These are phyloP conservation scores for Lepeophtheirus salmonis DNA, from an alignment of 1,140 invertebrate species.

Conservation along the genomic window DNA sequence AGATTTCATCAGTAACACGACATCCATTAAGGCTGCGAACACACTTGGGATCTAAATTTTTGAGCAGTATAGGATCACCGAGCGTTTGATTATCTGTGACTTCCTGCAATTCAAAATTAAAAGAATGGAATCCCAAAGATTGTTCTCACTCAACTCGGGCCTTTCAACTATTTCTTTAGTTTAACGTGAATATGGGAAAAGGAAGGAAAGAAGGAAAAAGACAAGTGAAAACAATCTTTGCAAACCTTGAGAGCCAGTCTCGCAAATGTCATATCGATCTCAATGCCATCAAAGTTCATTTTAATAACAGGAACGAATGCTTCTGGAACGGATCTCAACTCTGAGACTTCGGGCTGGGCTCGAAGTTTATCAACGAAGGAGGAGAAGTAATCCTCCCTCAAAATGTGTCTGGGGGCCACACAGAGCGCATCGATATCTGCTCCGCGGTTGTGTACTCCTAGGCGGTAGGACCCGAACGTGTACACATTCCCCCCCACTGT, in stretches of 20 bases:
- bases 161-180: background rate
- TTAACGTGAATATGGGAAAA: background rate
- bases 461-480: conserved; percentile 86
- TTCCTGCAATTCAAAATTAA: background rate
- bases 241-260: conserved; percentile 68
- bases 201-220: conserved; percentile 23
- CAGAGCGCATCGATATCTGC: conserved; percentile 98
- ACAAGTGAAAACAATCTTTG: conserved; percentile 56
- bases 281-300: conserved; percentile 96
- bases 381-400: conserved; percentile 78
- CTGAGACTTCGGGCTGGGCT: conserved; percentile 4
- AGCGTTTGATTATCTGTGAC: conserved; percentile 44
- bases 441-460: conserved; percentile 84
- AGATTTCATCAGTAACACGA: conserved; percentile 92
- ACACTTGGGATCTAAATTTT: conserved; percentile 89
- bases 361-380: conserved; percentile 73
- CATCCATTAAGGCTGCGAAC: conserved; percentile 93
- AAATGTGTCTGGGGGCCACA: conserved; percentile 87
- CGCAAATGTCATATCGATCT: conserved; percentile 95
- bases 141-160: too few relatives aligned
- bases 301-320: conserved; percentile 99
- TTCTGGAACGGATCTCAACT: conserved; percentile 69
- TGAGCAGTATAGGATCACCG: conserved; percentile 69
- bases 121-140: background rate
- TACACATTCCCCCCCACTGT: conserved; percentile 87